Base-by-base conservation (phyloP, 2,888 invertebrate species). In the Limnephilus auricula region DNA sequence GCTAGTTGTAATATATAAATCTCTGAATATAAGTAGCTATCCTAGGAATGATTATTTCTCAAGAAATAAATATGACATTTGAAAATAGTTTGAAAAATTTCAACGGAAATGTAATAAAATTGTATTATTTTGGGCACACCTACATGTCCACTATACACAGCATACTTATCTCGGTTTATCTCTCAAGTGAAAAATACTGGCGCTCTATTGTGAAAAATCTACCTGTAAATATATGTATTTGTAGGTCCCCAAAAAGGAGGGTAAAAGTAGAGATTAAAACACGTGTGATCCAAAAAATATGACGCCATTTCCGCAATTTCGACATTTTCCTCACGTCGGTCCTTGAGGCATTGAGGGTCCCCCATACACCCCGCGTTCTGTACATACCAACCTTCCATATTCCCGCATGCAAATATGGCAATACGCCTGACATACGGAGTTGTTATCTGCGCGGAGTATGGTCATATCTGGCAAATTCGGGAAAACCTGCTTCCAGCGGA, bases 391-490 rank as follows among this genome's bases (percentile, higher is more conserved):
- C 18, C 82, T 82, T 18, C 34, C 37, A 18, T 82, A 34, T 82
- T 82, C 25, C 34, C 31, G 82, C 82, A 82, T 82, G 82, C 82
- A 82, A 82, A 82, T 82, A 82, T 32, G 82, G 82, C 82, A 34
- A 37, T 82, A 34, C 82, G 82, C 34, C 82, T 82, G 82, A 82
- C 37, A 37, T 82, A 32, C 80, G 82, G 82, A 65, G 82, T 82
- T 82, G 82, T 34, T 82, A 34, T 82, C 82, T 32, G 34, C 34
- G 80, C 13, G 34, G 34, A 32, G 82, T 25, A 15, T 37, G 82
- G 82, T 82, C 82, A 82, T 82, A 82, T 82, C 82, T 82, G 82
- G 82, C 32, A 34, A 82, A 34, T 82, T 82, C 82, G 34, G 32
- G 32, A 82, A 34, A 82, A 82, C 82, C 82, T 18, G 34, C 25